Base-by-base conservation (phyloP, 2,888 invertebrate species). In the Atethmia centrago region DNA sequence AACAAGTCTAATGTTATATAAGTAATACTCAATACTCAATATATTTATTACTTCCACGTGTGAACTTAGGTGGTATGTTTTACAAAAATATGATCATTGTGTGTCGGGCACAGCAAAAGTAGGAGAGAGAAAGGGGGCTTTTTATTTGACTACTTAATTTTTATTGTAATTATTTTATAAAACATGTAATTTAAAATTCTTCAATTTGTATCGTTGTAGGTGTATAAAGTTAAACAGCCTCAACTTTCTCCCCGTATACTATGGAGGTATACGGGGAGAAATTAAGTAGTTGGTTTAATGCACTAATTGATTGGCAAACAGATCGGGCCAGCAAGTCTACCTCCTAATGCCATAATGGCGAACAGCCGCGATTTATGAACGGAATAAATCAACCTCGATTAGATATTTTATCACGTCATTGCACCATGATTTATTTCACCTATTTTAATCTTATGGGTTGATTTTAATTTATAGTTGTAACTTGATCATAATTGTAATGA, bases 261-360 rank as follows among this genome's bases (percentile, higher is more conserved):
- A n/a, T n/a, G n/a, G n/a, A n/a, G n/a, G n/a, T n/a, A n/a, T n/a
- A n/a, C n/a, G n/a, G n/a, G n/a, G n/a, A n/a, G n/a, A n/a, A n/a
- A n/a, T n/a, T n/a, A n/a, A n/a, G n/a, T 68, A 58, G 77, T 70
- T 76, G 55, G 21, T 65, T 45, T 66, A 79, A 75, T 69, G 64
- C 61, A 68, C 51, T 81, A 79, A 76, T 83, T 79, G 69, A 84
- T 81, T 74, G 42, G 63, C 69, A 71, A 75, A 81, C 71, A 74
- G 56, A 47, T 28, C 56, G 25, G 40, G 65, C 65, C 51, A 45
- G 62, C 45, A 65, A 66, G 56, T 66, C 51, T 74, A 47, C 65
- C 56, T 65, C 65, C 69, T 71, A 65, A 69, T 21, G 40, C 12
- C 19, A 19, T n/a, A 0, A 19, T 31, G n/a, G 64, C 61, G 55